Evolutionary conservation across 2,113 vertebrate species (phyloP).

Genomic region (Tachysurus fulvidraco): DNA sequence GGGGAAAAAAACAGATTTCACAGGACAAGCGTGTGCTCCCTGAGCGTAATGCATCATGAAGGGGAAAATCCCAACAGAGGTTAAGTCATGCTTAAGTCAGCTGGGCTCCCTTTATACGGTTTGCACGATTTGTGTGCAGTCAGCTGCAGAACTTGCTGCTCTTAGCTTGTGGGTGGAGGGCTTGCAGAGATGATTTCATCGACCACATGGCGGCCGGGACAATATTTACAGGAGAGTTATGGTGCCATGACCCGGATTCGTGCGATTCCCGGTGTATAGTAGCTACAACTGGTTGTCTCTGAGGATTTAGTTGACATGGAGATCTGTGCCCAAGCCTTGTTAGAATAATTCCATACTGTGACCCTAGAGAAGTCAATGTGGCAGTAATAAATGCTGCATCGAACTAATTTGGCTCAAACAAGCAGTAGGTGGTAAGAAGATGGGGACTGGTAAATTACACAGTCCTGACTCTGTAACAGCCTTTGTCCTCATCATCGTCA

Average conservation of each 20-base stretch:
- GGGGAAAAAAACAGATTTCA: slow-evolving; percentile 14
- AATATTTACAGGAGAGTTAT: slow-evolving; percentile 41
- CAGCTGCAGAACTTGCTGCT: slow-evolving; percentile 30
- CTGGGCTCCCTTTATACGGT: background rate
- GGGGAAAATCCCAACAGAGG: slow-evolving; percentile 46
- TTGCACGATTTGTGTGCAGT: background rate
- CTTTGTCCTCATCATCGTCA: background rate
- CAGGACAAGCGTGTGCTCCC: background rate
- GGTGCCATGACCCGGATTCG: slow-evolving; percentile 16
- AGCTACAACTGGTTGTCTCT: slow-evolving; percentile 21
- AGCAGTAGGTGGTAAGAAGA: slow-evolving; percentile 18
- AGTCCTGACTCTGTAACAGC: slow-evolving; percentile 11
- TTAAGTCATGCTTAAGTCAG: slow-evolving; percentile 47
- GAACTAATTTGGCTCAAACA: background rate
- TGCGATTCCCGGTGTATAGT: background rate
- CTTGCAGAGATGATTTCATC: slow-evolving; percentile 40
- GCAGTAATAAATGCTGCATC: slow-evolving; percentile 15
- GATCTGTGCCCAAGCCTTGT: slow-evolving; percentile 45
- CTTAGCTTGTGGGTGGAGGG: slow-evolving; percentile 41
- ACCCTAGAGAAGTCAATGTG: slow-evolving; percentile 27
- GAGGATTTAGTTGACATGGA: slow-evolving; percentile 7
- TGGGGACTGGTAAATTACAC: background rate
- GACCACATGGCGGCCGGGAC: slow-evolving; percentile 38
- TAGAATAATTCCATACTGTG: slow-evolving; percentile 46
- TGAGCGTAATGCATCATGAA: slow-evolving; percentile 43